Conservation (phyloP, 1,140 invertebrate genomes). For the Eufriesea mexicana region DNA sequence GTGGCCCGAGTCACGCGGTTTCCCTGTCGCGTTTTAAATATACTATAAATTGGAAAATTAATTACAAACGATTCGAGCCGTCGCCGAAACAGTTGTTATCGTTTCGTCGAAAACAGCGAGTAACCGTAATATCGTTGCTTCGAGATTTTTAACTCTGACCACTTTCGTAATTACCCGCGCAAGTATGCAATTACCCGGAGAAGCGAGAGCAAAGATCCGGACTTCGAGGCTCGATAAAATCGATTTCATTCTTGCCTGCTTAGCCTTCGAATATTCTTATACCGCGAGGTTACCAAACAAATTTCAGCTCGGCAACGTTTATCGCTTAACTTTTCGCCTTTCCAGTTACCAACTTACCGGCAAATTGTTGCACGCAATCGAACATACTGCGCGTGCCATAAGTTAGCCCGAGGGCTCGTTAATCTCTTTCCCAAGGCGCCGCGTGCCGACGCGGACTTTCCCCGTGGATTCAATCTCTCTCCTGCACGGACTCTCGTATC, state of each 20-base stretch:
- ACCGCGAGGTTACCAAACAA: constrained; percentile 13
- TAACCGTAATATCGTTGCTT: too few relatives aligned
- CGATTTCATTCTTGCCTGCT: background rate
- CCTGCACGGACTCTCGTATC: too few relatives aligned
- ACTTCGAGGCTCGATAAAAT: constrained; percentile 9
- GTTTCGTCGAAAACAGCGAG: too few relatives aligned
- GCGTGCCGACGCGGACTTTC: background rate
- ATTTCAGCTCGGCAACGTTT: constrained; percentile 17
- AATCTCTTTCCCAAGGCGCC: constrained; percentile 11
- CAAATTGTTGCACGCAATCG: constrained; percentile 34
- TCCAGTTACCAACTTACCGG: constrained; percentile 22
- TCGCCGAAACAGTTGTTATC: too few relatives aligned
- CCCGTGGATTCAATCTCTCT: background rate
- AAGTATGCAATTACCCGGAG: constrained; percentile 5
- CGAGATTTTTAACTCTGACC: too few relatives aligned
- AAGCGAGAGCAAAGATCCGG: background rate
- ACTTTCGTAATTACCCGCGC: too few relatives aligned
- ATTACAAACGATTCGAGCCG: too few relatives aligned
- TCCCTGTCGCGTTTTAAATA: too few relatives aligned
- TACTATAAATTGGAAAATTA: too few relatives aligned
- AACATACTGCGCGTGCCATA: constrained; percentile 21
- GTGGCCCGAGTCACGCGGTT: too few relatives aligned
- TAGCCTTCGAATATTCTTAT: background rate
- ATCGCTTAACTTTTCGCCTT: constrained; percentile 42
- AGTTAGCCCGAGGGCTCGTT: constrained; percentile 20